A percentile compares a stretch with the other conserved stretches of the same genome.
phyloP scores from a whole-genome alignment of 1,140 invertebrate species.

The Drosophila pandora region DNA sequence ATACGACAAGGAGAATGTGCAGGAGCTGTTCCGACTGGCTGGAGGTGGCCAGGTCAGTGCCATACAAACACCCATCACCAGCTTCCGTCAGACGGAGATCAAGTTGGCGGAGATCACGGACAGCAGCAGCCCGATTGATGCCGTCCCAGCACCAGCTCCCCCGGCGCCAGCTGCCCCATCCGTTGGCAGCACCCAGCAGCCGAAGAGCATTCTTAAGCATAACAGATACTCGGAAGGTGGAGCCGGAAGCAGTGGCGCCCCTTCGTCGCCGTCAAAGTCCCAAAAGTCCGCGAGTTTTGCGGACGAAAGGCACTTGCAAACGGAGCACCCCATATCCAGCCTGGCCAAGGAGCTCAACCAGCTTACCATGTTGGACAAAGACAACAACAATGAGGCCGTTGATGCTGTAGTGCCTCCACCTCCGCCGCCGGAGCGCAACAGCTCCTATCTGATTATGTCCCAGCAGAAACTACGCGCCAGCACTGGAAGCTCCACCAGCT shows the following conservation, averaged over 20 bases:
- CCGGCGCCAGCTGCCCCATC: constrained; percentile 13
- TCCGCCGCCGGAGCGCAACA: constrained; percentile 90
- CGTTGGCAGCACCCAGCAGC: constrained; percentile 56
- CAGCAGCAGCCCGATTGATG: constrained; percentile 43
- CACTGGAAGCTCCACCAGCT: constrained; percentile 30
- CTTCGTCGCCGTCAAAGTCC: constrained; percentile 82
- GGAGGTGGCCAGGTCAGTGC: constrained; percentile 60
- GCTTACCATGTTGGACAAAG: constrained; percentile 60
- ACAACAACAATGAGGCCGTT: constrained; percentile 61
- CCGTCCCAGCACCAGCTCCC: constrained; percentile 5
- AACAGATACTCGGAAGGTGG: constrained; percentile 76
- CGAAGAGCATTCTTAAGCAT: constrained; percentile 83
- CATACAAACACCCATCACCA: constrained; percentile 78
- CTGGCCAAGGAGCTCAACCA: constrained; percentile 73
- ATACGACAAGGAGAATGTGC: constrained; percentile 83
- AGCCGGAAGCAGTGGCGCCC: constrained; percentile 52
- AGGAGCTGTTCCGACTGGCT: constrained; percentile 75
- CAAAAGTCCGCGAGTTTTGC: constrained; percentile 83
- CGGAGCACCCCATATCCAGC: constrained; percentile 78
- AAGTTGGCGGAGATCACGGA: constrained; percentile 73
- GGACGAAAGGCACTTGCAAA: constrained; percentile 78
- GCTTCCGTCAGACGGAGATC: constrained; percentile 79
- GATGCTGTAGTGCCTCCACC: constrained; percentile 85
- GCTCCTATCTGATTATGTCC: constrained; percentile 92
- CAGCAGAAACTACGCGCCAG: constrained; percentile 83